These are phyloP conservation scores for Ophion costatus DNA, from an alignment of 2,888 invertebrate genomes.

Conservation along the genomic window DNA sequence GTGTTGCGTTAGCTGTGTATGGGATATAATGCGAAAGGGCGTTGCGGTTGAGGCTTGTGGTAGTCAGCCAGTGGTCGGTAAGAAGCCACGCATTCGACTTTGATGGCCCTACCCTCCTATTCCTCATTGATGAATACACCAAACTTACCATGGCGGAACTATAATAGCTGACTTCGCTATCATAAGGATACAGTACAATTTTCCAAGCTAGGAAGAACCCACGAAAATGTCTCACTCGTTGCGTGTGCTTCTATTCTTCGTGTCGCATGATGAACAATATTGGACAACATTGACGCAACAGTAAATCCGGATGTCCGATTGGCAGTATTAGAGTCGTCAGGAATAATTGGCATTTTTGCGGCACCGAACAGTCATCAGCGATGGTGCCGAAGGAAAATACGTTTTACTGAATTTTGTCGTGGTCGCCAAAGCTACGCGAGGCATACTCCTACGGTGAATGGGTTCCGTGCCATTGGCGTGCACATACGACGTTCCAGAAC, in stretches of 20 bases:
- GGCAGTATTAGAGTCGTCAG: no score
- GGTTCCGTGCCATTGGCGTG: conserved; percentile 7
- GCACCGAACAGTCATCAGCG: background rate
- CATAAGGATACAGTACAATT: no score
- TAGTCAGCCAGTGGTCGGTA: conserved; percentile 16
- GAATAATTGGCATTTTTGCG: no score
- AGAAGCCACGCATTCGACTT: conserved; percentile 49
- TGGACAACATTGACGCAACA: no score
- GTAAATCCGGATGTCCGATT: no score
- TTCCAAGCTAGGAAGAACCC: no score
- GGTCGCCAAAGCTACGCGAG: background rate
- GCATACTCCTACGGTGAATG: conserved; percentile 26
- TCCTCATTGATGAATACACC: conserved; percentile 31
- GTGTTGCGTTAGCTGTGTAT: conserved; percentile 5
- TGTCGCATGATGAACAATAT: no score
- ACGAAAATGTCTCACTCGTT: no score
- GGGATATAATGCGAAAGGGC: conserved; percentile 33
- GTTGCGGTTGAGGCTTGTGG: conserved; percentile 32
- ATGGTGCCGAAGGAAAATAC: background rate
- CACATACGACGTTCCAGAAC: conserved; percentile 17
- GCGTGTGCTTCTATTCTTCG: no score
- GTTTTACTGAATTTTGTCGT: background rate
- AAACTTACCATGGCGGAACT: background rate
- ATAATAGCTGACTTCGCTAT: no score
- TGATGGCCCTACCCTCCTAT: conserved; percentile 22